These are phyloP conservation scores for Phasia obesa DNA, from an alignment of 2,888 invertebrate genomes.

Conservation along the genomic window DNA sequence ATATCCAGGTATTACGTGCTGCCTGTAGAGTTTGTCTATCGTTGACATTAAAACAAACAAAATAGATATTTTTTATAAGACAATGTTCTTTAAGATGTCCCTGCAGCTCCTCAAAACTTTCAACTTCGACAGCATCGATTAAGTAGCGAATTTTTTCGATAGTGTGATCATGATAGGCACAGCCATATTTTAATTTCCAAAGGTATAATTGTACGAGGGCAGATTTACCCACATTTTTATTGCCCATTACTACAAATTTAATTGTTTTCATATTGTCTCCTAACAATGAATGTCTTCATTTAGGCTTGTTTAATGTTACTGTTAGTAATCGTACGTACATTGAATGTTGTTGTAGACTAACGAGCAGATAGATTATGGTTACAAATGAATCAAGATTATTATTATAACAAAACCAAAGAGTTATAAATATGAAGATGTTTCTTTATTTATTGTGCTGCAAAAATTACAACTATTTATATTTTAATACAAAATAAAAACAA, in stretches of 20 bases:
- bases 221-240: slow-evolving; percentile 58
- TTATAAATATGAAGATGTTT: neutral
- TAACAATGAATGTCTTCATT: neutral
- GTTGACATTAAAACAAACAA: slow-evolving; percentile 63
- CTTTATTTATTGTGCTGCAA: neutral
- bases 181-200: slow-evolving; percentile 52
- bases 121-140: slow-evolving; percentile 56
- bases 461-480: neutral
- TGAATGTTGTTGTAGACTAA: neutral
- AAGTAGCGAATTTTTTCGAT: slow-evolving; percentile 48
- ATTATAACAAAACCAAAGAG: slow-evolving; percentile 24
- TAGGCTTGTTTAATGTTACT: slow-evolving; percentile 12
- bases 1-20: slow-evolving; percentile 53
- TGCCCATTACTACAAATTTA: slow-evolving; percentile 60
- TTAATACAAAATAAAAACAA: no score
- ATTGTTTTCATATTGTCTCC: slow-evolving; percentile 50
- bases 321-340: neutral
- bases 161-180: slow-evolving; percentile 56
- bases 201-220: slow-evolving; percentile 35
- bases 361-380: neutral
- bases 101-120: slow-evolving; percentile 37
- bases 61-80: slow-evolving; percentile 45
- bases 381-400: slow-evolving; percentile 18
- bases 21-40: slow-evolving; percentile 36
- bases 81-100: slow-evolving; percentile 1